Conservation (phyloP, 2,888 invertebrate genomes). For the Rutpela maculata region DNA sequence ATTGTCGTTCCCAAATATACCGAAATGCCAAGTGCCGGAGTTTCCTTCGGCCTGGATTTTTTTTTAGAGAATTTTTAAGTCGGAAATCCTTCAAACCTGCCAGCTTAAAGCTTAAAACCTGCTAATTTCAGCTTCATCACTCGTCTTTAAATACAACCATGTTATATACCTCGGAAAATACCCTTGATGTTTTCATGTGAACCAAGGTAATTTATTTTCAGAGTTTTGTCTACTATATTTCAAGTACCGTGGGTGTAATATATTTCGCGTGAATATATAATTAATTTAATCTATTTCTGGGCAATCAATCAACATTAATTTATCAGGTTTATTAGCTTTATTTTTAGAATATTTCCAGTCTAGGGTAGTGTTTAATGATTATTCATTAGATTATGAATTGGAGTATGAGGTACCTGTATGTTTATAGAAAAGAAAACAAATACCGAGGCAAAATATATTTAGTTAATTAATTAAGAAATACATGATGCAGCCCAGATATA, state of each 20-base stretch:
- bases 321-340: constrained; percentile 29
- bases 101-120: no score
- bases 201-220: neutral
- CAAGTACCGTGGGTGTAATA: constrained; percentile 24
- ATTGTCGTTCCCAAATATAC: no score
- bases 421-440: neutral
- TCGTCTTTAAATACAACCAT: no score
- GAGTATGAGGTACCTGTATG: neutral
- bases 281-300: constrained; percentile 39
- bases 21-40: no score
- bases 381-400: constrained; percentile 23
- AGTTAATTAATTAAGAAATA: neutral
- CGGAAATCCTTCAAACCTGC: no score
- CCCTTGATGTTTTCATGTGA: neutral
- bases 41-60: no score
- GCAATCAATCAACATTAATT: constrained; percentile 35
- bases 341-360: constrained; percentile 20
- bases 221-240: neutral
- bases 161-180: no score
- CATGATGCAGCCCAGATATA: no score
- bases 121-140: no score
- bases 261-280: constrained; percentile 26
- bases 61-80: no score
- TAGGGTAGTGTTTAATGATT: constrained; percentile 14
- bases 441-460: neutral